These are phyloP conservation scores for Xenus cinereus DNA, from an alignment of 2,113 vertebrate species.

Conservation along the genomic window DNA sequence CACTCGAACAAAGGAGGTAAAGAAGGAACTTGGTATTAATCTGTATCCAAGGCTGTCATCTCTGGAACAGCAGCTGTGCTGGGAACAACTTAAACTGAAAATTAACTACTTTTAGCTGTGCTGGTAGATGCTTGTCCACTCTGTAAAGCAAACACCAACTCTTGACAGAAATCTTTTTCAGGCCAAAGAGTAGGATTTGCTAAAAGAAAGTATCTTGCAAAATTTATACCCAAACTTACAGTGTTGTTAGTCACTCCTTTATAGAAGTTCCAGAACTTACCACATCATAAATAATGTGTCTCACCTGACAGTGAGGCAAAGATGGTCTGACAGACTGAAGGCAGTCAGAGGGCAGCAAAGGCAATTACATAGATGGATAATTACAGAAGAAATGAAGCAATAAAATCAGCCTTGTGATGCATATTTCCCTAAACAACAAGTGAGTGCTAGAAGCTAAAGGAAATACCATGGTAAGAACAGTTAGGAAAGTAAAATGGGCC, in stretches of 20 bases:
- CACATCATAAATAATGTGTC: neutral
- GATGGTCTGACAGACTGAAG: neutral
- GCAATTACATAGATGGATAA: neutral
- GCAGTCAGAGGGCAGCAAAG: neutral
- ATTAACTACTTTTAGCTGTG: neutral
- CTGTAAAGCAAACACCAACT: neutral
- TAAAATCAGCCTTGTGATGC: neutral
- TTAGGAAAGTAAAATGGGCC: neutral
- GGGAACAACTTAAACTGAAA: neutral
- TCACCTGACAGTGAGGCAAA: neutral
- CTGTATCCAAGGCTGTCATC: neutral
- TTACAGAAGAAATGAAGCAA: neutral
- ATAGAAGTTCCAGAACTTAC: neutral
- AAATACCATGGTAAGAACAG: neutral
- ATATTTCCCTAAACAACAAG: neutral
- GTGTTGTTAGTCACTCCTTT: neutral
- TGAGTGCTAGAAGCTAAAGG: neutral
- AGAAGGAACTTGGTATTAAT: neutral
- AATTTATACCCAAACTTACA: neutral
- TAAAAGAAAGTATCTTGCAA: neutral
- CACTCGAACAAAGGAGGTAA: neutral
- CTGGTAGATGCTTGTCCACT: neutral
- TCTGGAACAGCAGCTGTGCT: neutral
- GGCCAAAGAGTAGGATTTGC: neutral
- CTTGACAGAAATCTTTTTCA: neutral